Evolutionary conservation across 2,888 invertebrate genomes (phyloP).

Genomic region (Rhamnusium bicolor): DNA sequence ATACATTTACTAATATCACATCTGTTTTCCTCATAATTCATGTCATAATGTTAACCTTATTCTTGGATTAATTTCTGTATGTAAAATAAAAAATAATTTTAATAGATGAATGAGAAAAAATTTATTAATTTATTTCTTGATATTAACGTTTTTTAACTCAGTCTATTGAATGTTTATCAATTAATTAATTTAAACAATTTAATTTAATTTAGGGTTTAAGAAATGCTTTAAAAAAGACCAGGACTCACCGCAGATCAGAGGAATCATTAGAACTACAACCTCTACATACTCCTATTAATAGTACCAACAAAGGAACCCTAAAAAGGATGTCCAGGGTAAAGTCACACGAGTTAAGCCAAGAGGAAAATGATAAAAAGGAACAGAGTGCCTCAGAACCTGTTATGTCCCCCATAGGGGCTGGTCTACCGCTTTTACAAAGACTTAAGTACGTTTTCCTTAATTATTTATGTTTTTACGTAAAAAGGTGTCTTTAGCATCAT

Average conservation of each 20-base stretch:
- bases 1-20: too few species aligned
- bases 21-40: too few species aligned
- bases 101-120: too few species aligned
- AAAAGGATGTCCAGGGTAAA: constrained; percentile 84
- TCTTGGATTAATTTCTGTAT: too few species aligned
- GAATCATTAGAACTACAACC: constrained; percentile 82
- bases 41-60: too few species aligned
- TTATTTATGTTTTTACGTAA: too few species aligned
- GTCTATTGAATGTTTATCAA: too few species aligned
- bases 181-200: constrained; percentile 34
- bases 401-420: constrained; percentile 86
- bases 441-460: constrained; percentile 71
- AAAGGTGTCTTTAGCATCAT: too few species aligned
- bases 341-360: constrained; percentile 79
- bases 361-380: constrained; percentile 60
- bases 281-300: constrained; percentile 70
- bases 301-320: constrained; percentile 74
- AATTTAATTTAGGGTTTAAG: constrained; percentile 72
- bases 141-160: too few species aligned
- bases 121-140: too few species aligned
- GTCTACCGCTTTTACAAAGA: constrained; percentile 84
- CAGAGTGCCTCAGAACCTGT: constrained; percentile 66
- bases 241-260: constrained; percentile 74
- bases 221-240: constrained; percentile 76
- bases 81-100: too few species aligned